Base-by-base conservation (phyloP, 1,140 invertebrate genomes). In the Ceratitis capitata region DNA sequence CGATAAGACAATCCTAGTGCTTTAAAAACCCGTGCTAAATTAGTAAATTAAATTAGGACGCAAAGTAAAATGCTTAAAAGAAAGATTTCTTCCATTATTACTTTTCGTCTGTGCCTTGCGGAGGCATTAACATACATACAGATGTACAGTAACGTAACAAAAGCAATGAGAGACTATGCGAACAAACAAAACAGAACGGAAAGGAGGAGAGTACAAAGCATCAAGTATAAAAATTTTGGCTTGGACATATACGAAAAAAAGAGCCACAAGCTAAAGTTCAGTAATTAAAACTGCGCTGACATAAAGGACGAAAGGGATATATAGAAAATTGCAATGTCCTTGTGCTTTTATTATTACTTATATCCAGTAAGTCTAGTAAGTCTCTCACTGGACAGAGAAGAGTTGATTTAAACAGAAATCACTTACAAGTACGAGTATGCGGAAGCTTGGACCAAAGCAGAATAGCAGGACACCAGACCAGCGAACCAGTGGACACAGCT, bases 261-360 rank as follows among this genome's bases (percentile, higher is more conserved):
- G n/a, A 10, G 69, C 69, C 69, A 47, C 35, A 78, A 47, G 69
- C 69, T 35, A 78, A 78, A 78, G 69, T 78, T 78, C 69, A 78
- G 69, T 78, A 78, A 78, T 78, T 78, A 78, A 78, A 78, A 26
- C 69, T 45, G 26, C 12, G 39, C 69, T 78, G 69, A 78, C 69
- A 45, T 23, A 23, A 32, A 5, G n/a, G 29, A 78, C n/a, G 26
- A 45, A 69, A 69, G 39, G 29, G n/a, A n/a, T n/a, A n/a, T n/a
- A 56, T 56, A 32, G n/a, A 64, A 64, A 6, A 64, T 14, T 12
- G 58, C 32, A 26, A 29, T 32, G 58, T 0, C 58, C 26, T 64
- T 56, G 51, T 56, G 51, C 10, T 64, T 64, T 64, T 64, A 12
- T 64, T 64, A 64, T 35, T 16, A 32, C 6, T 14, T 19, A 9